Percentiles rank a stretch among this genome's conserved stretches.
phyloP scores from a whole-genome alignment of 2,113 vertebrate species.

The Talpa occidentalis region DNA sequence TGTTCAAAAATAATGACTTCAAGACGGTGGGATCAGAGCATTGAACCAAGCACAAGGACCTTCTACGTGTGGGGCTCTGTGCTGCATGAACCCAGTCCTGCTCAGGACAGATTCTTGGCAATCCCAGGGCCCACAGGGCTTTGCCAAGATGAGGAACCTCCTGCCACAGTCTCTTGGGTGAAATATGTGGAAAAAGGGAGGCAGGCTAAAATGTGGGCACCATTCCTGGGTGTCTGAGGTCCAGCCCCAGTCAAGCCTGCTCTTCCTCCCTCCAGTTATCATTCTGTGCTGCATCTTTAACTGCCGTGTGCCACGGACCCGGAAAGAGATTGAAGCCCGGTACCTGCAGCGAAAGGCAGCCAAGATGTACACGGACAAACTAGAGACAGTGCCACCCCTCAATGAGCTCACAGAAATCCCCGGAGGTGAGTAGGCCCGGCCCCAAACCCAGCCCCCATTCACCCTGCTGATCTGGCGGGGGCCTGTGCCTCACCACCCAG shows the following conservation, averaged over 20 bases:
- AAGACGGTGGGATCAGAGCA: not conserved
- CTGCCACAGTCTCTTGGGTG: not conserved
- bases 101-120: not conserved
- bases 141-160: not conserved
- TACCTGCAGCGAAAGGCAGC: conserved; percentile 93
- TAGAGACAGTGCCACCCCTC: conserved; percentile 95
- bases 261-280: conserved; percentile 89
- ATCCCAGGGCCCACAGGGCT: not conserved
- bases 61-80: accelerated
- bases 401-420: conserved; percentile 94
- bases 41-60: not conserved
- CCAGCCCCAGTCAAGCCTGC: not conserved
- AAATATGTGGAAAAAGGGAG: not conserved
- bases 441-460: accelerated
- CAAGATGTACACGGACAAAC: conserved; percentile 95
- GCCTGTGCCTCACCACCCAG: not conserved
- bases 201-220: not conserved
- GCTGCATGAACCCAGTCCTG: not conserved
- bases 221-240: not conserved
- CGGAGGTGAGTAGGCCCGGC: conserved; percentile 84
- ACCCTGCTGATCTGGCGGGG: not conserved
- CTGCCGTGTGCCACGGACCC: conserved; percentile 96
- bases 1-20: not conserved
- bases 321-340: conserved; percentile 97
- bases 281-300: conserved; percentile 98